phyloP scores from a whole-genome alignment of 2,888 invertebrate genomes.

The Lasioglossum marginatum region DNA sequence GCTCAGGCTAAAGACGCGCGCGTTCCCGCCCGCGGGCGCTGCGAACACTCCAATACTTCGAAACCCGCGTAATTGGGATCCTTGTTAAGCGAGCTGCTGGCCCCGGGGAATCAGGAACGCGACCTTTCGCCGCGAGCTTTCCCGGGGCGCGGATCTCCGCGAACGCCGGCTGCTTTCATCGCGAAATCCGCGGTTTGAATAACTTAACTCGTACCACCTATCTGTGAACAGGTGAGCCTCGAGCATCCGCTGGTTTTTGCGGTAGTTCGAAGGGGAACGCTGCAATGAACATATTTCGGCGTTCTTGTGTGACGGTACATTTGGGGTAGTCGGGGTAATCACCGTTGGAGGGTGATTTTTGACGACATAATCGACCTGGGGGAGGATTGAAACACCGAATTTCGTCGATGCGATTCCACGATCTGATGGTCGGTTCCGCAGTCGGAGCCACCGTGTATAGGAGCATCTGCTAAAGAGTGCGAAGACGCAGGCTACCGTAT shows the following conservation, averaged over 20 bases:
- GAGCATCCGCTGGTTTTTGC: background rate
- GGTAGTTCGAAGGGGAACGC: background rate
- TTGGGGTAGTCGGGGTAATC: background rate
- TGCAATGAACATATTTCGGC: background rate
- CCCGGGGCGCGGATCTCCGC: background rate
- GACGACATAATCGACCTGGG: too few relatives aligned
- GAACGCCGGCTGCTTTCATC: background rate
- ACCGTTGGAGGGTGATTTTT: background rate
- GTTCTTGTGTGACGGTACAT: background rate
- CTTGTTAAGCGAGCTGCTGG: conserved; percentile 18
- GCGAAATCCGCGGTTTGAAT: background rate
- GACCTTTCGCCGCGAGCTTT: conserved; percentile 8
- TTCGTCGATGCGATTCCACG: background rate
- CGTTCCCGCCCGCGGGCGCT: conserved; percentile 11
- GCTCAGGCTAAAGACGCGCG: background rate
- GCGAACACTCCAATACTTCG: background rate
- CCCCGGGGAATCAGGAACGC: conserved; percentile 3
- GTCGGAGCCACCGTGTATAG: background rate
- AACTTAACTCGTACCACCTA: background rate
- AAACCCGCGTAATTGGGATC: conserved; percentile 32
- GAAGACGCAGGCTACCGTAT: conserved; percentile 70
- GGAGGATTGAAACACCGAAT: too few relatives aligned
- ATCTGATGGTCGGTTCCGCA: background rate
- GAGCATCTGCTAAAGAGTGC: conserved; percentile 55
- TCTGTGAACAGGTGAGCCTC: background rate